Evolutionary conservation across 2,113 vertebrate species (phyloP).

Genomic region (Machaerirhynchus nigripectus): DNA sequence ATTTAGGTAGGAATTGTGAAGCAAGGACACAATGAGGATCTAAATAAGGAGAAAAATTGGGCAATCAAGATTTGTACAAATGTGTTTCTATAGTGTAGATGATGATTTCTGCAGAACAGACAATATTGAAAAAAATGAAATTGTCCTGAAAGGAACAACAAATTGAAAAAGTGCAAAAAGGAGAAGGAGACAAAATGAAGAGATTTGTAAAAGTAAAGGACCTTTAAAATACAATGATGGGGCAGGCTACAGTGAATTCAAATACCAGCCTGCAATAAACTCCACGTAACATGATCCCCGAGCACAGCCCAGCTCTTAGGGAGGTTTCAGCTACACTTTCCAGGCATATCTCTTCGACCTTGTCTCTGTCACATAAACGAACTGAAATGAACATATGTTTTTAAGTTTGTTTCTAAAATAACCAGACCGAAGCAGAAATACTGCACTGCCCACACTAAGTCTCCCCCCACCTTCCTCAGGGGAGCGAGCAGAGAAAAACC

Average conservation of each 20-base stretch:
- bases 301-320: background rate
- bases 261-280: background rate
- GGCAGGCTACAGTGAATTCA: background rate
- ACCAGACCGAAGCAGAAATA: slow-evolving; percentile 13
- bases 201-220: background rate
- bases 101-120: background rate
- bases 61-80: background rate
- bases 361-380: slow-evolving; percentile 35
- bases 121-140: background rate
- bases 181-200: background rate
- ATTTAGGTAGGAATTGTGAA: background rate
- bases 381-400: slow-evolving; percentile 57
- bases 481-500: slow-evolving; percentile 45
- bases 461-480: slow-evolving; percentile 16
- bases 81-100: background rate
- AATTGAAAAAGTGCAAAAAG: background rate
- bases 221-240: background rate
- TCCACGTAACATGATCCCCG: background rate
- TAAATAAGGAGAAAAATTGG: background rate
- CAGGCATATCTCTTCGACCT: slow-evolving; percentile 38
- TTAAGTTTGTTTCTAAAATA: slow-evolving; percentile 54
- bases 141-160: background rate
- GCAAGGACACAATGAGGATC: background rate
- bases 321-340: slow-evolving; percentile 37
- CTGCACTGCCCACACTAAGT: background rate